These are phyloP conservation scores for Heliopora coerulea DNA, from an alignment of 92 coral and sea anemone genomes.

Conservation along the genomic window DNA sequence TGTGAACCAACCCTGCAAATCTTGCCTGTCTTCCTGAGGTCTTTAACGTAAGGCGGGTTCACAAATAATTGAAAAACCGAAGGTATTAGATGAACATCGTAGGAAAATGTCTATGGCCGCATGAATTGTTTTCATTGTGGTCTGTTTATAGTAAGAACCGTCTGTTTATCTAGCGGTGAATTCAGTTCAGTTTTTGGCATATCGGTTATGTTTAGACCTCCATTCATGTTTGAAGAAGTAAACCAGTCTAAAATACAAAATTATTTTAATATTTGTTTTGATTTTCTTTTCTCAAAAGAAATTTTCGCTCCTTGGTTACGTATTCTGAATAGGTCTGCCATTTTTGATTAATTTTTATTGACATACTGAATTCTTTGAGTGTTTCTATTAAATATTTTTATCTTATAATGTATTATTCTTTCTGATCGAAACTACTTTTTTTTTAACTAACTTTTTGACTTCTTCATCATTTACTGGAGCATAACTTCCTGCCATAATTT, in stretches of 20 bases:
- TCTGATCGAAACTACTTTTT: too few relatives aligned
- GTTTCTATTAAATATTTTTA: too few relatives aligned
- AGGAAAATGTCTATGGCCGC: neutral
- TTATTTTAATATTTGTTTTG: neutral
- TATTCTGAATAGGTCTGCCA: too few relatives aligned
- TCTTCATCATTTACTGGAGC: too few relatives aligned
- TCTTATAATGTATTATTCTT: too few relatives aligned
- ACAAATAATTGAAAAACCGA: neutral
- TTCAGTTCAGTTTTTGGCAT: constrained; percentile 26
- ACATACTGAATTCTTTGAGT: too few relatives aligned
- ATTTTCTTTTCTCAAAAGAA: neutral
- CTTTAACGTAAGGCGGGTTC: neutral
- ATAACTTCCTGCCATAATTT: too few relatives aligned
- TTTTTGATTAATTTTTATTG: too few relatives aligned
- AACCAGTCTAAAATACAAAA: constrained; percentile 18
- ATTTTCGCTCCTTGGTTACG: too few relatives aligned
- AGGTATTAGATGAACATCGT: neutral
- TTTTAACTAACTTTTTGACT: too few relatives aligned
- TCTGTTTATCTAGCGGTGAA: constrained; percentile 1
- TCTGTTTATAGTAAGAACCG: constrained; percentile 22
- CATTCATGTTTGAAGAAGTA: neutral
- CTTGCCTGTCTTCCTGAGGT: too few relatives aligned
- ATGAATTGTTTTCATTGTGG: constrained; percentile 11
- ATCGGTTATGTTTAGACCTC: constrained; percentile 4
- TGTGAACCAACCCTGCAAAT: too few relatives aligned